These are phyloP conservation scores for Spea hammondii DNA, from an alignment of 2,797 vertebrate genomes.

Conservation along the genomic window DNA sequence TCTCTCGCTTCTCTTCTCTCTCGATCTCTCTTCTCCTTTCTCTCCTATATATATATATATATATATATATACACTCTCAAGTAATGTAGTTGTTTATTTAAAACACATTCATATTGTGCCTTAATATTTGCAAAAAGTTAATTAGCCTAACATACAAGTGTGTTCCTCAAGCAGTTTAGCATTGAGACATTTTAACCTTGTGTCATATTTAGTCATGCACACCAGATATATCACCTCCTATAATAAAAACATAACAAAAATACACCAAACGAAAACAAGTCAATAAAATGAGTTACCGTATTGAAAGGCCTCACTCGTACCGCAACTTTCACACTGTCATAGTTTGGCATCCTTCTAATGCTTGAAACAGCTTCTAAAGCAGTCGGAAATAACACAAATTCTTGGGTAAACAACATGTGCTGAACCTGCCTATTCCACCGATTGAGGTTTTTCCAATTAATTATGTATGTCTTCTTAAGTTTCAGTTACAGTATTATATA, in stretches of 20 bases:
- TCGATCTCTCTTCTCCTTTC: no score
- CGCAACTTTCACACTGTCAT: slow-evolving; percentile 78
- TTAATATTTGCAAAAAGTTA: neutral
- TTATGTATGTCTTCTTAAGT: slow-evolving; percentile 24
- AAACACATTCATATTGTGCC: no score
- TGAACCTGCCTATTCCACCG: neutral
- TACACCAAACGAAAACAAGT: neutral
- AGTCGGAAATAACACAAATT: neutral
- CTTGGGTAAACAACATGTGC: neutral
- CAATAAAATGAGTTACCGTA: slow-evolving; percentile 70
- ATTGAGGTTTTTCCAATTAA: slow-evolving; percentile 7
- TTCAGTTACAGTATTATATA: slow-evolving; percentile 10
- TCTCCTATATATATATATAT: no score
- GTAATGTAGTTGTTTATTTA: no score
- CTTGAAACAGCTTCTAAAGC: slow-evolving; percentile 29
- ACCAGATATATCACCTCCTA: neutral
- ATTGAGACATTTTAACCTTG: neutral
- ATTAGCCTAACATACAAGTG: neutral
- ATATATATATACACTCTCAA: no score
- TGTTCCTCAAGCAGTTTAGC: neutral
- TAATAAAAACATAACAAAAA: neutral
- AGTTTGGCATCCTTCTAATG: slow-evolving; percentile 62
- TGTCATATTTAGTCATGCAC: neutral
- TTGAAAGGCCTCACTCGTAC: slow-evolving; percentile 79
- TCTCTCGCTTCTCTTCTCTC: no score